Conservation (phyloP, 1,140 invertebrate species). For the Cephus cinctus region DNA sequence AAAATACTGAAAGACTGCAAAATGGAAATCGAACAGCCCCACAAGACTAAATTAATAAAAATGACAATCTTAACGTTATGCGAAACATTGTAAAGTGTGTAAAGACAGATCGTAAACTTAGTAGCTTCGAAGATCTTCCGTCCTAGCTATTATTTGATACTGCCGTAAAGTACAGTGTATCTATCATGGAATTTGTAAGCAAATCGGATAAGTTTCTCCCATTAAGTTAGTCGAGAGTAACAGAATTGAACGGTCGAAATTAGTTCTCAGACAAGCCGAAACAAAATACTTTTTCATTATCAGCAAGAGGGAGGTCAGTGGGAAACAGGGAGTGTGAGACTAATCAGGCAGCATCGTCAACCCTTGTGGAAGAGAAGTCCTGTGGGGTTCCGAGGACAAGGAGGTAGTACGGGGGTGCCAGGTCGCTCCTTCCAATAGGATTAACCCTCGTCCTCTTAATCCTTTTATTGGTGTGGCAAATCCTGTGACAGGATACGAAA, state of each 20-base stretch:
- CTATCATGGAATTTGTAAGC: too few species aligned
- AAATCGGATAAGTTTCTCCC: too few species aligned
- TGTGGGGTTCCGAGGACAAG: background rate
- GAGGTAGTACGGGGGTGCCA: background rate
- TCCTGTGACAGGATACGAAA: slow-evolving; percentile 42
- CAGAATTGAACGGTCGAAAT: background rate
- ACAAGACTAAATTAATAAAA: too few species aligned
- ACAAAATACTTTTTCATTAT: slow-evolving; percentile 6
- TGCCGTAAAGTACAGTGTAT: too few species aligned
- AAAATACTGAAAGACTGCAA: too few species aligned
- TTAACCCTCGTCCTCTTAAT: slow-evolving; percentile 53
- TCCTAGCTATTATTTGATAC: too few species aligned
- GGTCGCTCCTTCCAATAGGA: slow-evolving; percentile 43
- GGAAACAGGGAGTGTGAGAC: slow-evolving; percentile 19
- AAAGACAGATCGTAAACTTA: too few species aligned
- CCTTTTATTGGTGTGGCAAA: slow-evolving; percentile 52
- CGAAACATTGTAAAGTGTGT: too few species aligned
- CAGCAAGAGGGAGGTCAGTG: slow-evolving; percentile 5
- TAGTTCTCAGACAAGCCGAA: background rate
- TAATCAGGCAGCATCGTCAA: slow-evolving; percentile 10
- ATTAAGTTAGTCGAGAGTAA: too few species aligned
- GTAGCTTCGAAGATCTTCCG: too few species aligned
- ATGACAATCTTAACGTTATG: too few species aligned
- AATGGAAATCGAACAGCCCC: too few species aligned
- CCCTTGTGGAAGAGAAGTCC: background rate